Percentiles rank a stretch among this genome's conserved stretches.
Conservation (phyloP, 2,113 vertebrate genomes). For the Colossoma macropomum region DNA sequence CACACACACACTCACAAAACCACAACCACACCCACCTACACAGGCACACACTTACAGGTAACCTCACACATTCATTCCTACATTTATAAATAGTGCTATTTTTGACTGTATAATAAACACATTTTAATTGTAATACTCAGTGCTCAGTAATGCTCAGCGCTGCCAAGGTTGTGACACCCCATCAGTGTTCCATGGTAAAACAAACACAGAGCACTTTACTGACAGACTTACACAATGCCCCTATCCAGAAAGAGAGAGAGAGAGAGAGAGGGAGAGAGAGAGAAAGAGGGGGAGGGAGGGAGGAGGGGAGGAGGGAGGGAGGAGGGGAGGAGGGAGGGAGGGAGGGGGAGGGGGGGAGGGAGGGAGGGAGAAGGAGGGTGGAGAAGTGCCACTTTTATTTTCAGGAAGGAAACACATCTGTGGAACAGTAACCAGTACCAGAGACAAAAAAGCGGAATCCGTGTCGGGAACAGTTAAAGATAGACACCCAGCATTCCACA, state of each 20-base stretch:
- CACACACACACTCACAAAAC: too few relatives aligned
- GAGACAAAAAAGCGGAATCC: constrained; percentile 57
- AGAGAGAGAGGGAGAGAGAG: background rate
- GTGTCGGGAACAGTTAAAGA: constrained; percentile 53
- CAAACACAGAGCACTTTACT: constrained; percentile 19
- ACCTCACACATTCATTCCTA: too few relatives aligned
- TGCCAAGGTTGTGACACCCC: background rate
- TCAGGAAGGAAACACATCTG: constrained; percentile 68
- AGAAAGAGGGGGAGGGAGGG: background rate
- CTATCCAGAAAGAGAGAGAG: background rate
- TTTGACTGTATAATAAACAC: background rate
- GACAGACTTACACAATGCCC: constrained; percentile 16
- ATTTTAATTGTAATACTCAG: background rate
- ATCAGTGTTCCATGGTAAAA: constrained; percentile 9
- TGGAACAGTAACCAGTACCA: constrained; percentile 63
- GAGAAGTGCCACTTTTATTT: constrained; percentile 62
- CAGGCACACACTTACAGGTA: too few relatives aligned
- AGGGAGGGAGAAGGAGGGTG: constrained; percentile 6
- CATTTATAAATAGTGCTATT: too few relatives aligned
- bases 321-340: constrained; percentile 3
- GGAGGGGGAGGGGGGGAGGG: constrained; percentile 9
- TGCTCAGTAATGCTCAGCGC: background rate
- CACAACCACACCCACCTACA: too few relatives aligned
- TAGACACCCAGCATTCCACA: constrained; percentile 47
- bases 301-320: too few relatives aligned